phyloP scores from a whole-genome alignment of 2,113 vertebrate species.

The Pycnonotus jocosus region DNA sequence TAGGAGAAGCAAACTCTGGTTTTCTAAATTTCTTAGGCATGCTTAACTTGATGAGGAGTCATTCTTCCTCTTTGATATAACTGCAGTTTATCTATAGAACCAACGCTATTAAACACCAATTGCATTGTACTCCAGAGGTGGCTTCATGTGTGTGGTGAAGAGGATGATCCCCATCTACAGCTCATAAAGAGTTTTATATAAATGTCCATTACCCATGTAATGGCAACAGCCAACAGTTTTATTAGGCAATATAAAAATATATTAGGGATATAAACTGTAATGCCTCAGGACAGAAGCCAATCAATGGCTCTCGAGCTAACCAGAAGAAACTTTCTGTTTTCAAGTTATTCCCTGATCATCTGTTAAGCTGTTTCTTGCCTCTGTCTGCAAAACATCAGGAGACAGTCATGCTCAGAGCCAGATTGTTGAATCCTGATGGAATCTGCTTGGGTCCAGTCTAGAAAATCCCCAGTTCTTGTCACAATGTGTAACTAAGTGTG shows the following conservation, averaged over 20 bases:
- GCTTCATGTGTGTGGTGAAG: neutral
- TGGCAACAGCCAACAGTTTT: conserved; percentile 59
- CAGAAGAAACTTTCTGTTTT: conserved; percentile 28
- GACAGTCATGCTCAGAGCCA: neutral
- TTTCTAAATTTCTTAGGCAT: neutral
- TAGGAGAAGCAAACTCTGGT: neutral
- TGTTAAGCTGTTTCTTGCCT: neutral
- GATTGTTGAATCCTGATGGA: neutral
- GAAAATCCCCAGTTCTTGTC: neutral
- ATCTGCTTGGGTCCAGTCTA: neutral
- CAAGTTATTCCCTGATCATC: neutral
- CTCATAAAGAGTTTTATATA: conserved; percentile 56
- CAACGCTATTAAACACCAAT: neutral
- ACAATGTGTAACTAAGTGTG: neutral
- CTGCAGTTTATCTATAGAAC: neutral
- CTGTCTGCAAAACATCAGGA: neutral
- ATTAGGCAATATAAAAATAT: conserved; percentile 63
- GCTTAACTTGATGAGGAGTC: neutral
- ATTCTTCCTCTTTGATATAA: neutral
- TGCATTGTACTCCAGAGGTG: conserved; percentile 2
- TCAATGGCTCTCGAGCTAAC: conserved; percentile 12
- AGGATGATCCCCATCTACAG: conserved; percentile 49
- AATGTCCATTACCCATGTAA: conserved; percentile 49
- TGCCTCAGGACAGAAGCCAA: conserved; percentile 48
- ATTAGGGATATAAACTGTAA: conserved; percentile 57